Conservation (phyloP, 2,888 invertebrate species). For the Colletes collaris region DNA sequence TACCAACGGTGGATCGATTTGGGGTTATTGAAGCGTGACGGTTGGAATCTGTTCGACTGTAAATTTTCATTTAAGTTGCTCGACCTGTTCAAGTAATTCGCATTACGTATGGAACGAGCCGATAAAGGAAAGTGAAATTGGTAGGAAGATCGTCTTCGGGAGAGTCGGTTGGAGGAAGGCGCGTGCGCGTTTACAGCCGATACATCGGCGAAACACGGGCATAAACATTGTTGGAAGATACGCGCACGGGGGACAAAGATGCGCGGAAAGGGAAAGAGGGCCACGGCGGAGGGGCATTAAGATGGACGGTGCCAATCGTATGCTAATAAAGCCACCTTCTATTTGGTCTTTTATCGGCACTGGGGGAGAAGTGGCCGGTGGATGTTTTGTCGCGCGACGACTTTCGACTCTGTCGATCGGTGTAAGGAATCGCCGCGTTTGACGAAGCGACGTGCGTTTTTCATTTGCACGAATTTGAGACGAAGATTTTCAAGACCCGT, state of each 20-base stretch:
- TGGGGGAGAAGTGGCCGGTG: slow-evolving; percentile 61
- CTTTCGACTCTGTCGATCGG: slow-evolving; percentile 4
- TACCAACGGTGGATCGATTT: background rate
- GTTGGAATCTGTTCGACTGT: background rate
- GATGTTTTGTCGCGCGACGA: slow-evolving; percentile 66
- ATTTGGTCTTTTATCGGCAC: slow-evolving; percentile 73
- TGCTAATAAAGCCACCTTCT: slow-evolving; percentile 79
- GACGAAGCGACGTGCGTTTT: background rate
- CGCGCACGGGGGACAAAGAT: slow-evolving; percentile 71
- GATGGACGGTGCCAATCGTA: slow-evolving; percentile 82
- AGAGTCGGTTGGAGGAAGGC: slow-evolving; percentile 62
- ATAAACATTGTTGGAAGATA: slow-evolving; percentile 81
- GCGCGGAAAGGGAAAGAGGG: slow-evolving; percentile 44
- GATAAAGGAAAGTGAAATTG: slow-evolving; percentile 63
- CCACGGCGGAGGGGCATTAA: slow-evolving; percentile 72
- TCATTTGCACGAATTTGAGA: background rate
- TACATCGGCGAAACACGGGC: slow-evolving; percentile 78
- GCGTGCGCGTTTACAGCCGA: slow-evolving; percentile 79
- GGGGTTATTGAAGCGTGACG: background rate
- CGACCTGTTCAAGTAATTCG: background rate
- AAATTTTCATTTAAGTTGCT: background rate
- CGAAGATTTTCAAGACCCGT: no score
- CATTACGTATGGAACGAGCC: slow-evolving; percentile 9
- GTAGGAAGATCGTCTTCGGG: slow-evolving; percentile 47
- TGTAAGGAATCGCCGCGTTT: background rate